phyloP scores from a whole-genome alignment of 1,140 invertebrate species.

The Heliconius melpomene region DNA sequence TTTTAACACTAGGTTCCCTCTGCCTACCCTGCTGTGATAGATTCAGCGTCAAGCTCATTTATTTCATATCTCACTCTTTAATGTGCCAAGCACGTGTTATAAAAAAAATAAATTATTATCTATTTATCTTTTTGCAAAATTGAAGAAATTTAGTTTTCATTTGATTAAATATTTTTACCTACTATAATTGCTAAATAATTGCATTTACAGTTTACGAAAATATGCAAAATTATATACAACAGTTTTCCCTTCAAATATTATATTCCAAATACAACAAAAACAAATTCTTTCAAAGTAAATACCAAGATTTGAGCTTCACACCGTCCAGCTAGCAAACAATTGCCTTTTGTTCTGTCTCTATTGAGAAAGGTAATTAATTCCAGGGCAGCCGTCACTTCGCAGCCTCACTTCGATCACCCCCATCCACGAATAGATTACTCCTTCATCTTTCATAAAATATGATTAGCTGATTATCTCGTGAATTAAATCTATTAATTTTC shows the following conservation, averaged over 20 bases:
- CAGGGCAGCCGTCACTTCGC: constrained; percentile 17
- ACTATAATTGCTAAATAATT: too few species aligned
- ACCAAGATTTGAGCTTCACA: not conserved
- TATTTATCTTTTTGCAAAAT: too few species aligned
- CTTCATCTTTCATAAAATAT: constrained; percentile 23
- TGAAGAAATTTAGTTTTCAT: too few species aligned
- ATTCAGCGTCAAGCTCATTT: too few species aligned
- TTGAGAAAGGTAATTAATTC: constrained; percentile 23
- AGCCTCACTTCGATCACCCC: constrained; percentile 4
- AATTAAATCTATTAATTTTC: constrained; percentile 27
- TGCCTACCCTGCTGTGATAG: too few species aligned
- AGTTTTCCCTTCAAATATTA: not conserved
- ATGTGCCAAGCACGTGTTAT: too few species aligned
- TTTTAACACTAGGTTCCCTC: too few species aligned
- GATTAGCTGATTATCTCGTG: constrained; percentile 25
- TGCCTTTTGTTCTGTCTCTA: constrained; percentile 23
- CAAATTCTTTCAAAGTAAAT: not conserved
- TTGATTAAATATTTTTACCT: too few species aligned
- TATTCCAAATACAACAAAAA: not conserved
- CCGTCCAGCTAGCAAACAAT: not conserved
- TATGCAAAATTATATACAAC: not conserved
- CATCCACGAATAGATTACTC: not conserved
- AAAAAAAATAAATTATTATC: too few species aligned
- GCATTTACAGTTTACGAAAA: not conserved
- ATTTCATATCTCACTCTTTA: too few species aligned